These are phyloP conservation scores for Drosophila nigromelanica DNA, from an alignment of 1,140 invertebrate genomes.

Conservation along the genomic window DNA sequence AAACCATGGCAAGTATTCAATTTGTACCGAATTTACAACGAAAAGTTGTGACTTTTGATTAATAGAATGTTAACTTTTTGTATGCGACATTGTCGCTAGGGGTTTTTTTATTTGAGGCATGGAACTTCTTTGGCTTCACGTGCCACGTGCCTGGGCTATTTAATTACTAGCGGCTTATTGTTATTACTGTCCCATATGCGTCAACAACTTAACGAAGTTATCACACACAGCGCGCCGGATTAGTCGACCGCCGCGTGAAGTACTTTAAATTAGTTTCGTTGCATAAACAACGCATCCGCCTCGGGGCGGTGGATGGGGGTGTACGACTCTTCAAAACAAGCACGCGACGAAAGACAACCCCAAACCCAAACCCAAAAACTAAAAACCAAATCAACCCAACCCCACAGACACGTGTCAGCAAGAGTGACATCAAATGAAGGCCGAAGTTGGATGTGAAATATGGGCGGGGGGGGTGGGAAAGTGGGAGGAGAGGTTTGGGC, in stretches of 20 bases:
- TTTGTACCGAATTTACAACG: no score
- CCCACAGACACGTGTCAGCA: slow-evolving; percentile 23
- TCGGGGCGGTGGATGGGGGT: slow-evolving; percentile 1
- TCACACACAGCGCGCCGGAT: slow-evolving; percentile 64
- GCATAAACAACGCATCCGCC: slow-evolving; percentile 58
- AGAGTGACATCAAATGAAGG: slow-evolving; percentile 35
- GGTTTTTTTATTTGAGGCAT: not conserved
- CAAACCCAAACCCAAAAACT: slow-evolving; percentile 12
- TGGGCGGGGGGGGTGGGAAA: not conserved
- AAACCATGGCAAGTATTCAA: no score
- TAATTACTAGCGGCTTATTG: slow-evolving; percentile 78
- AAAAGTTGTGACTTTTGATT: not conserved
- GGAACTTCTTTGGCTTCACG: slow-evolving; percentile 10
- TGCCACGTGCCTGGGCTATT: slow-evolving; percentile 66
- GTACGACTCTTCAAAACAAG: slow-evolving; percentile 41
- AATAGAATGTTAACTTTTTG: not conserved
- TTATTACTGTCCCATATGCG: slow-evolving; percentile 52
- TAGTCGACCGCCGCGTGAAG: slow-evolving; percentile 73
- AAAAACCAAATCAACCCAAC: slow-evolving; percentile 13
- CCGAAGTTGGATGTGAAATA: not conserved
- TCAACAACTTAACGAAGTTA: slow-evolving; percentile 78
- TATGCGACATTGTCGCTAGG: not conserved
- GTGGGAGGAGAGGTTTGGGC: slow-evolving; percentile 3
- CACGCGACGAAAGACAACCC: slow-evolving; percentile 52
- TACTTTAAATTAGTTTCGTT: slow-evolving; percentile 79